A percentile compares a stretch with the other conserved stretches of the same genome.
phyloP scores from a whole-genome alignment of 2,888 invertebrate species.

The Miltochrista miniata region DNA sequence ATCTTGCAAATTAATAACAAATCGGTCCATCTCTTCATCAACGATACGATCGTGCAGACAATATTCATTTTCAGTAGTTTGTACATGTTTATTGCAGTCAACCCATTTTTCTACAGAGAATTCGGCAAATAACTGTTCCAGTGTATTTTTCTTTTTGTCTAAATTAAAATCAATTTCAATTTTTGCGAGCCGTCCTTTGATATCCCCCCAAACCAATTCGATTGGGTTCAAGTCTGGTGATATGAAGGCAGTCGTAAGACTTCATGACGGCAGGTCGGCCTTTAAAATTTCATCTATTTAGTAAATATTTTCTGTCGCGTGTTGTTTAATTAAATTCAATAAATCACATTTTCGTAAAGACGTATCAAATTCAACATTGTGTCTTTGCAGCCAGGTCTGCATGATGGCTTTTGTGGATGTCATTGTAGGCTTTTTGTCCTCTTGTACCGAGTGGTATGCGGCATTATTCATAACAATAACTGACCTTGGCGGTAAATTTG shows the following conservation, averaged over 20 bases:
- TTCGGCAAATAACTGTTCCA: not conserved
- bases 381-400: constrained; percentile 5
- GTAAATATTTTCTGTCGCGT: constrained; percentile 1
- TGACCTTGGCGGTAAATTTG: too few species aligned
- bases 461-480: too few species aligned
- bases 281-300: constrained; percentile 3
- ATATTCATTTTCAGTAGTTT: constrained; percentile 1
- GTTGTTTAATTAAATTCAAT: too few species aligned
- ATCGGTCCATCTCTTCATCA: not conserved
- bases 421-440: constrained; percentile 3
- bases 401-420: constrained; percentile 2
- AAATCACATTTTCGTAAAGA: not conserved
- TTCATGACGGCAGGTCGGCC: not conserved
- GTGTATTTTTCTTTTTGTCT: not conserved
- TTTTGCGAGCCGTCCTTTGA: too few species aligned
- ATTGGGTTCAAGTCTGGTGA: not conserved
- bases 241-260: not conserved
- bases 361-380: constrained; percentile 1
- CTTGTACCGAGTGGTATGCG: not conserved
- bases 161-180: too few species aligned
- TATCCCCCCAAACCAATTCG: not conserved
- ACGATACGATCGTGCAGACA: not conserved
- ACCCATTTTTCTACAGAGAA: not conserved
- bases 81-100: not conserved
- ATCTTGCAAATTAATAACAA: not conserved